A percentile compares a stretch with the other conserved stretches of the same genome.
phyloP scores from a whole-genome alignment of 2,797 vertebrate genomes.

The Sebastes glaucus region DNA sequence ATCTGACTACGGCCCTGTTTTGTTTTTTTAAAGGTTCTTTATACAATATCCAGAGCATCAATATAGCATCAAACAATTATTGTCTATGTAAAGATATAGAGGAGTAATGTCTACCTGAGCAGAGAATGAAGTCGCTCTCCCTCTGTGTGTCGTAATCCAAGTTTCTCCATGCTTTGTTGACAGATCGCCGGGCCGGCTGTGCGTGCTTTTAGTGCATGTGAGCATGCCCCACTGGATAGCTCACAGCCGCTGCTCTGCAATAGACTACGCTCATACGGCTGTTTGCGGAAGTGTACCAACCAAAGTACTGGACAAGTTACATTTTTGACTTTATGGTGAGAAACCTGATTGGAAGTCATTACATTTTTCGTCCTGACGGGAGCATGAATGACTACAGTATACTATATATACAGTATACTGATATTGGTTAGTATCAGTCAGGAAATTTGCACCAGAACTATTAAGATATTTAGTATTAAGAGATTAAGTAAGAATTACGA shows the following conservation, averaged over 20 bases:
- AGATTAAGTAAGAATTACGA: neutral
- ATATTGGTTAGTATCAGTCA: fast-evolving
- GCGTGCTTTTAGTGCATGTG: too few species aligned
- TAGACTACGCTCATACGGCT: fast-evolving
- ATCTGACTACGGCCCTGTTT: too few species aligned
- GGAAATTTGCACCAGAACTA: neutral
- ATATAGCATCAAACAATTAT: too few species aligned
- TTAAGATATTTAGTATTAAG: neutral
- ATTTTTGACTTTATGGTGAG: neutral
- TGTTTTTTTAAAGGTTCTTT: neutral
- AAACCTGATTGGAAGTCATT: neutral
- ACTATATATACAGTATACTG: too few species aligned
- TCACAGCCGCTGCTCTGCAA: too few species aligned
- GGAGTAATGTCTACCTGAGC: too few species aligned
- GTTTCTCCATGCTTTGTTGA: fast-evolving
- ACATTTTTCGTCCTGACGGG: neutral
- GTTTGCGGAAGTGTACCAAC: too few species aligned
- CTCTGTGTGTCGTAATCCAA: too few species aligned
- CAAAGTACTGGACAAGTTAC: neutral
- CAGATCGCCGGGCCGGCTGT: too few species aligned
- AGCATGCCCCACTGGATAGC: fast-evolving
- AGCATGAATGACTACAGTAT: neutral
- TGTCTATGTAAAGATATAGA: fast-evolving
- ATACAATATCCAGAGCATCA: too few species aligned
- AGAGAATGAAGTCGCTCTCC: too few species aligned